Percentiles rank a stretch among this genome's conserved stretches.
These are phyloP conservation scores for Epinotia nisella DNA, from an alignment of 2,888 invertebrate species.

Conservation along the genomic window DNA sequence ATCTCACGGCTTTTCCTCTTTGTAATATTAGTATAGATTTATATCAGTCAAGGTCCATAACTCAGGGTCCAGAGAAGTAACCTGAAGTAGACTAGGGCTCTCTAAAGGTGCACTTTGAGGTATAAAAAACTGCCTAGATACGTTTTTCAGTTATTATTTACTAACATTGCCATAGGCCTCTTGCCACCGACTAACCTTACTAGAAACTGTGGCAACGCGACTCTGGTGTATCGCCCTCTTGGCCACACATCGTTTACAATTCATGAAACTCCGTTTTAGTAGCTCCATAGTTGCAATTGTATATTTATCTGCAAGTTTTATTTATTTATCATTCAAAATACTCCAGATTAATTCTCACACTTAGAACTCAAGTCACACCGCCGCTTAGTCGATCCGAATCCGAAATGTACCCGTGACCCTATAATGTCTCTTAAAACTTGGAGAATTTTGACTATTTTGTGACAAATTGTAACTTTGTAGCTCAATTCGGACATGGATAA, in stretches of 20 bases:
- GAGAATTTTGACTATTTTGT: not conserved
- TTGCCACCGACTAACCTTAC: slow-evolving; percentile 14
- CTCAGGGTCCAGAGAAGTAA: too few species aligned
- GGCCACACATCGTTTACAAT: slow-evolving; percentile 45
- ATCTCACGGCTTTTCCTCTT: too few species aligned
- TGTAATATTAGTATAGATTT: too few species aligned
- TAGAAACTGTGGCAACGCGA: slow-evolving; percentile 7
- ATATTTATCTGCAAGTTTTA: not conserved
- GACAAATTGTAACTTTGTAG: not conserved
- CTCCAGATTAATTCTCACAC: not conserved
- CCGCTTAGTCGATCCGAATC: not conserved
- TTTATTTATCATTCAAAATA: slow-evolving; percentile 1
- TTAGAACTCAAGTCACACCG: not conserved
- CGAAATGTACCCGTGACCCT: not conserved
- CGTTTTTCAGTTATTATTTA: too few species aligned
- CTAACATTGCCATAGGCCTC: not conserved
- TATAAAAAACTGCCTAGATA: too few species aligned
- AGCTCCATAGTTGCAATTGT: slow-evolving; percentile 39
- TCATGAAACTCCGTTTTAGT: slow-evolving; percentile 44
- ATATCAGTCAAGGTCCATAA: too few species aligned
- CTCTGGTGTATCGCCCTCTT: slow-evolving; percentile 29
- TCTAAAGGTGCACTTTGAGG: too few species aligned
- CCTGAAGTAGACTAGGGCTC: too few species aligned
- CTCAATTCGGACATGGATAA: slow-evolving; percentile 15
- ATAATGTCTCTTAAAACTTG: not conserved